A percentile compares a stretch with the other conserved stretches of the same genome.
These are phyloP conservation scores for Condylura cristata DNA, from an alignment of 2,113 vertebrate genomes.

Conservation along the genomic window DNA sequence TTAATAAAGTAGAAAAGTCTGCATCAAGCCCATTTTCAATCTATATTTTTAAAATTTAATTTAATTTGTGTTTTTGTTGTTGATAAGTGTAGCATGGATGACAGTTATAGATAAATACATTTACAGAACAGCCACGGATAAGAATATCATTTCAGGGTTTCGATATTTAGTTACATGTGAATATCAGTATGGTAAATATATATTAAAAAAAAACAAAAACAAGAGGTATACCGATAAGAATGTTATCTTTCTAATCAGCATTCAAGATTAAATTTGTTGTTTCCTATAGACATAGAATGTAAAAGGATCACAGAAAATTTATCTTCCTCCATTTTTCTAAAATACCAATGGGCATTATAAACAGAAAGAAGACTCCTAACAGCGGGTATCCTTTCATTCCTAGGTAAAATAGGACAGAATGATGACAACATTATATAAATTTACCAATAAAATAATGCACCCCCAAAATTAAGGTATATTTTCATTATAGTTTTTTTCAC, in stretches of 20 bases:
- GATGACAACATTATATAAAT: not conserved
- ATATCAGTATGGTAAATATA: not conserved
- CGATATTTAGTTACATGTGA: not conserved
- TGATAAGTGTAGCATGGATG: too few species aligned
- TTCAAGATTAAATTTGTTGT: not conserved
- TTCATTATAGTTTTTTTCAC: not conserved
- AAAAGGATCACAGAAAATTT: not conserved
- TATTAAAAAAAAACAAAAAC: not conserved
- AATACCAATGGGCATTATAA: not conserved
- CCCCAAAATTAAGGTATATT: not conserved
- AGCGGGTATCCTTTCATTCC: not conserved
- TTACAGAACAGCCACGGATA: not conserved
- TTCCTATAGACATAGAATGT: not conserved
- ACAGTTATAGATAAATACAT: not conserved
- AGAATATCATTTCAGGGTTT: not conserved
- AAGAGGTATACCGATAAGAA: not conserved
- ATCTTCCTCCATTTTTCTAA: not conserved
- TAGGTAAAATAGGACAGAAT: not conserved
- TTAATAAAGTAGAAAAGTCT: slow-evolving; percentile 28
- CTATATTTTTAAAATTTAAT: not conserved
- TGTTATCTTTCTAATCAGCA: not conserved
- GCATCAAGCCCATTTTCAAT: not conserved
- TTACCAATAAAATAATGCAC: not conserved
- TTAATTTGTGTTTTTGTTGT: too few species aligned
- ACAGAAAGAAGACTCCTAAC: not conserved